Evolutionary conservation across 2,797 vertebrate species (phyloP), one percentile per base, ranked within the genome.

Genomic region (Graptemys geographica): DNA sequence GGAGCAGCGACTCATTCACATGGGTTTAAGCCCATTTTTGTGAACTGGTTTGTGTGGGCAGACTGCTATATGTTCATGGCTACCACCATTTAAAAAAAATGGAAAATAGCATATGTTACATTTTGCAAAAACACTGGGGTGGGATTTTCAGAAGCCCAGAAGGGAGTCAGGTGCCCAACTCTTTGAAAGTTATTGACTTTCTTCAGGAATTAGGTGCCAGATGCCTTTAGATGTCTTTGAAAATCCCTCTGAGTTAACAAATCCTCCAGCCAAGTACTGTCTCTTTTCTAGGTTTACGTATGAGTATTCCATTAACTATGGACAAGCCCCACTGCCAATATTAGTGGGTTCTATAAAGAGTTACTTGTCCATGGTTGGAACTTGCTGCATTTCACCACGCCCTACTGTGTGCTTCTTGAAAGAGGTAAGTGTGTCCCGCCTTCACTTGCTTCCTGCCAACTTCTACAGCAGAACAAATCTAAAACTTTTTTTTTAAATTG

Each of bases 281-380:
- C 44, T 81, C 23, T 31, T 33, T 83, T 6, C 0, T 87, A 99
- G 99, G 90, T 99, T 98, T 90, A 87, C 98, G 3, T 98, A 98
- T 0, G 98, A 99, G 79, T 98, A 98, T 44, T 88, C 98, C 76
- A 98, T 92, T 88, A 98, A 98, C 90, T 98, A 98, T 3, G 96
- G 98, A 59, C 98, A 98, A 82, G 98, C 98, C 0, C 98, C 98
- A 33, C 93, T 98, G 83, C 96, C 97, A 0, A 95, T 99, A 83
- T 94, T 99, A 89, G 79, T 98, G 15, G 85, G 93, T 85, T 98
- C 98, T 33, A 97, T 98, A 53, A 98, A 87, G 47, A 98, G 89
- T 86, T 98, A 98, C n/a, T 93, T 98, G 27, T 98, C 98, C 62
- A 98, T 98, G 97, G 97, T 98, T 9, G 97, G 97, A 52, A 97